Conservation (phyloP, 2,797 vertebrate genomes). For the Leptatherina wallacei region DNA sequence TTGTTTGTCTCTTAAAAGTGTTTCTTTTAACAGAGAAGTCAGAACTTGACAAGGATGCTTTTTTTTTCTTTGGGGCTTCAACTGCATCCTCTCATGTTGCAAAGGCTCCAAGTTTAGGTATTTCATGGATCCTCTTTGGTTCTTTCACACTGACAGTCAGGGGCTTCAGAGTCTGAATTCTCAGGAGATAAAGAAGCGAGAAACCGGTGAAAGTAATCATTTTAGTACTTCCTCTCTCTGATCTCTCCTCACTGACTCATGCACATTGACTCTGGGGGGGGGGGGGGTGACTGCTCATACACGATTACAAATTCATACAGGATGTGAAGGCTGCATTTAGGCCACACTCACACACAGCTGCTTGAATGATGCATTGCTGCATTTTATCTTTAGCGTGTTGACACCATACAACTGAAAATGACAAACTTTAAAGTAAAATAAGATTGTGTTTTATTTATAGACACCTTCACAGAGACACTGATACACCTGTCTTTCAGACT, state of each 20-base stretch:
- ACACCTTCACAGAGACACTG: slow-evolving; percentile 37
- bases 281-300: slow-evolving; percentile 60
- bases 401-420: slow-evolving; percentile 28
- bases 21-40: slow-evolving; percentile 27
- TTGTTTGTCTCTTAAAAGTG: slow-evolving; percentile 48
- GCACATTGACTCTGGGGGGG: slow-evolving; percentile 34
- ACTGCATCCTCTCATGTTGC: slow-evolving; percentile 45
- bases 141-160: slow-evolving; percentile 70
- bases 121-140: slow-evolving; percentile 67
- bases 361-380: slow-evolving; percentile 57
- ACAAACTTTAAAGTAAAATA: slow-evolving; percentile 33
- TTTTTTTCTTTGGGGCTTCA: slow-evolving; percentile 29
- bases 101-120: slow-evolving; percentile 62
- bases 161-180: slow-evolving; percentile 63
- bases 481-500: slow-evolving; percentile 30
- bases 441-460: slow-evolving; percentile 35
- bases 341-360: slow-evolving; percentile 39
- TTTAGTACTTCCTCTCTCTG: slow-evolving; percentile 71
- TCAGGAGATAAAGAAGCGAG: slow-evolving; percentile 65
- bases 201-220: slow-evolving; percentile 71
- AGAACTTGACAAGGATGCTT: slow-evolving; percentile 45
- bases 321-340: slow-evolving; percentile 64
- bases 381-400: slow-evolving; percentile 53
- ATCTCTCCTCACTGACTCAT: slow-evolving; percentile 62
- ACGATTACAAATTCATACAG: slow-evolving; percentile 59